These are phyloP conservation scores for Pogonomyrmex barbatus DNA, from an alignment of 1,140 invertebrate species.

Conservation along the genomic window DNA sequence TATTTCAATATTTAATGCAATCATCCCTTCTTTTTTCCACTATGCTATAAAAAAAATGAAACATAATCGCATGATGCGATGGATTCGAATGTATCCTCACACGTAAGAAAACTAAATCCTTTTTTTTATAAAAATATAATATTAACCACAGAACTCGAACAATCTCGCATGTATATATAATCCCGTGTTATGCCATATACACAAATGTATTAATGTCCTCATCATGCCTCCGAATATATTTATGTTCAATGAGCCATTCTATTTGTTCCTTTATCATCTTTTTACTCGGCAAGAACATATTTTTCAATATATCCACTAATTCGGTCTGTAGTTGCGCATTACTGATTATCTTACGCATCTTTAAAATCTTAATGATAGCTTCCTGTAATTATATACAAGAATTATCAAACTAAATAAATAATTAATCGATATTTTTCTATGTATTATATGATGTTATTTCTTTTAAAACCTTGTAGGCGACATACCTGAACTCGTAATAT, in stretches of 20 bases:
- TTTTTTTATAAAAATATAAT: constrained; percentile 80
- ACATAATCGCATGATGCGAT: constrained; percentile 3
- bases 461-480: not conserved
- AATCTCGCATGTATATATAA: constrained; percentile 68
- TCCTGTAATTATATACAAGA: constrained; percentile 89
- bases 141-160: constrained; percentile 72
- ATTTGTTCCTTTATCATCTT: constrained; percentile 99
- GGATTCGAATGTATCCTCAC: constrained; percentile 64
- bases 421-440: constrained; percentile 32
- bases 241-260: constrained; percentile 99
- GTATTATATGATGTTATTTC: not conserved
- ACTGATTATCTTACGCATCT: constrained; percentile 97
- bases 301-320: constrained; percentile 98
- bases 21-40: constrained; percentile 7
- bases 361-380: constrained; percentile 99
- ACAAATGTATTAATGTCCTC: constrained; percentile 99
- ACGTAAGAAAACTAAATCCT: constrained; percentile 68
- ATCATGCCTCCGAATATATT: constrained; percentile 98
- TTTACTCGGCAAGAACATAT: constrained; percentile 99
- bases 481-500: constrained; percentile 94
- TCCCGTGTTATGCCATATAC: constrained; percentile 94
- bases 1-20: constrained; percentile 13
- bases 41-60: constrained; percentile 58
- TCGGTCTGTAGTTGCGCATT: constrained; percentile 98
- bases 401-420: constrained; percentile 34